Percentiles rank a stretch among this genome's conserved stretches.
Conservation (phyloP, 2,113 vertebrate genomes). For the Hirundichthys speculiger region DNA sequence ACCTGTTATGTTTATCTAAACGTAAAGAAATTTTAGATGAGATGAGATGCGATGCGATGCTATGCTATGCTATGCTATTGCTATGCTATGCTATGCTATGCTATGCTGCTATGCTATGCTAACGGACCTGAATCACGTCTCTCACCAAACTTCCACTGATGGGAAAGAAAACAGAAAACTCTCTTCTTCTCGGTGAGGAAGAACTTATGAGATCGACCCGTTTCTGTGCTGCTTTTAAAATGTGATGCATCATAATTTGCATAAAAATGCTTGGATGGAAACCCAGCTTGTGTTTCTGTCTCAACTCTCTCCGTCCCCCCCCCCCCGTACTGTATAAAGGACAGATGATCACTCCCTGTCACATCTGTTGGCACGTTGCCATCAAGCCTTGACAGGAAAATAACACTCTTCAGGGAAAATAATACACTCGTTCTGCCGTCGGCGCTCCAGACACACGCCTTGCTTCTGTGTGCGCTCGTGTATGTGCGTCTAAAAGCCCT, state of each 20-base stretch:
- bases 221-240: slow-evolving; percentile 41
- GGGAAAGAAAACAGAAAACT: too few relatives aligned
- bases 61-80: too few relatives aligned
- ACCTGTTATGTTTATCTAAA: too few relatives aligned
- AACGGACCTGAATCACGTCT: too few relatives aligned
- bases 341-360: slow-evolving; percentile 76
- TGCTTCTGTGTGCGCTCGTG: slow-evolving; percentile 15
- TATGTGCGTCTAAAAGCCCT: slow-evolving; percentile 70
- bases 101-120: too few relatives aligned
- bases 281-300: slow-evolving; percentile 39
- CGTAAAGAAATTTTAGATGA: too few relatives aligned
- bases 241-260: slow-evolving; percentile 40
- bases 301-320: slow-evolving; percentile 38
- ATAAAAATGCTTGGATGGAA: slow-evolving; percentile 55
- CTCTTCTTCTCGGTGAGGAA: not conserved
- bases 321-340: slow-evolving; percentile 55
- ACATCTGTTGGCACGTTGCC: slow-evolving; percentile 78
- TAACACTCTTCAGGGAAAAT: slow-evolving; percentile 81
- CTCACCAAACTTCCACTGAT: too few relatives aligned
- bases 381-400: slow-evolving; percentile 79
- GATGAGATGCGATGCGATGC: too few relatives aligned
- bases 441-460: slow-evolving; percentile 70
- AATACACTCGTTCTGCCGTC: slow-evolving; percentile 70
- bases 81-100: too few relatives aligned
- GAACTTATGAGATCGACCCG: slow-evolving; percentile 19